Percentiles rank a stretch among this genome's conserved stretches.
Conservation (phyloP, 1,140 invertebrate species). For the Caenorhabditis latens region DNA sequence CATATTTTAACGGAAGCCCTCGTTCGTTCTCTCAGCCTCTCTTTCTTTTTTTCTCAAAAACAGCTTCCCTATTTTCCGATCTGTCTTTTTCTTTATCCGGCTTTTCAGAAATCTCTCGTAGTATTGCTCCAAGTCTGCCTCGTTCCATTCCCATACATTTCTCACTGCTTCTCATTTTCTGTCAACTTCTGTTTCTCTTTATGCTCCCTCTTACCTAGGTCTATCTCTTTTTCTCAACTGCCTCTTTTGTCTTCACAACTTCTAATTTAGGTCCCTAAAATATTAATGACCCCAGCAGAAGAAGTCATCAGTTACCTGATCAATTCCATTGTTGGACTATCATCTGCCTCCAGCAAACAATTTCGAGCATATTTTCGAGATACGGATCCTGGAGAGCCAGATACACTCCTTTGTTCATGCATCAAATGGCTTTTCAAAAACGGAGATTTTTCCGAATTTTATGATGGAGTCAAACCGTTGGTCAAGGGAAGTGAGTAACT, state of each 20-base stretch:
- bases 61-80: too few relatives aligned
- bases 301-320: slow-evolving; percentile 13
- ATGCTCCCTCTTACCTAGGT: neutral
- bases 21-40: too few relatives aligned
- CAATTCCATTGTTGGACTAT: neutral
- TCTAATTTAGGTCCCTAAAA: neutral
- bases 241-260: neutral
- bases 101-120: too few relatives aligned
- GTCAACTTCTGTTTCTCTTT: neutral
- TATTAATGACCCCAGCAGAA: neutral
- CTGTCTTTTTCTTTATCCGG: too few relatives aligned
- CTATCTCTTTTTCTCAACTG: neutral
- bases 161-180: neutral
- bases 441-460: slow-evolving; percentile 4
- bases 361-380: neutral
- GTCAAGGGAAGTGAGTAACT: slow-evolving; percentile 37
- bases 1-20: too few relatives aligned
- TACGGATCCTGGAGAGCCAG: neutral
- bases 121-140: too few relatives aligned
- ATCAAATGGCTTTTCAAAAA: slow-evolving; percentile 6
- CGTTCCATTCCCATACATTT: neutral
- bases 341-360: neutral
- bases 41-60: too few relatives aligned
- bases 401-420: neutral
- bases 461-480: neutral